These are phyloP conservation scores for Stenchaetothrips biformis DNA, from an alignment of 2,888 invertebrate genomes.

Conservation along the genomic window DNA sequence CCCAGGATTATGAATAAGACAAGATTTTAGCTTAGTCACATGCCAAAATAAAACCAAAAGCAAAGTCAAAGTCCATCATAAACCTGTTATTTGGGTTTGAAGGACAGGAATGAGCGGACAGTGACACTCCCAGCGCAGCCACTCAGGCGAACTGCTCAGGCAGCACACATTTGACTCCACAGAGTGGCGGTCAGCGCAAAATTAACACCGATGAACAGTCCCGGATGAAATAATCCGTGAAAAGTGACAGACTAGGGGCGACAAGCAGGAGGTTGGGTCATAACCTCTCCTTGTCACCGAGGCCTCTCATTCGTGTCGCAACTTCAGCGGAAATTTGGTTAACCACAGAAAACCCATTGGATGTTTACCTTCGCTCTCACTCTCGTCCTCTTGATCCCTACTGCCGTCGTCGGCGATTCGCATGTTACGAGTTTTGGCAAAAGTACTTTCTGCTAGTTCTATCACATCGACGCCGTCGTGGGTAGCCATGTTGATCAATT, in stretches of 20 bases:
- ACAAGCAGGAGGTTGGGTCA: background rate
- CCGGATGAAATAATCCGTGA: too few relatives aligned
- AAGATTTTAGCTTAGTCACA: too few relatives aligned
- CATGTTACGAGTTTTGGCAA: conserved; percentile 29
- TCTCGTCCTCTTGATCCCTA: conserved; percentile 32
- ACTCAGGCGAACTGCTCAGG: background rate
- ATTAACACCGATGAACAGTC: too few relatives aligned
- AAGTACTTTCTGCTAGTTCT: conserved; percentile 36
- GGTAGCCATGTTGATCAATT: conserved; percentile 37
- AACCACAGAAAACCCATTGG: background rate
- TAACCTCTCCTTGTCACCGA: conserved; percentile 3
- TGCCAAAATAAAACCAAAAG: too few relatives aligned
- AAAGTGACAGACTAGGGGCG: too few relatives aligned
- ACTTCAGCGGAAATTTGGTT: background rate
- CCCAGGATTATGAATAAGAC: too few relatives aligned
- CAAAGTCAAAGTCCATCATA: too few relatives aligned
- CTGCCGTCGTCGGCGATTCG: conserved; percentile 33
- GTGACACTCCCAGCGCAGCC: background rate
- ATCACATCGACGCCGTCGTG: conserved; percentile 37
- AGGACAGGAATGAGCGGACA: conserved; percentile 9
- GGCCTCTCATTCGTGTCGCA: background rate
- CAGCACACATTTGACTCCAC: too few relatives aligned
- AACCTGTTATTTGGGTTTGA: background rate
- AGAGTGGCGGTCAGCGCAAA: too few relatives aligned
- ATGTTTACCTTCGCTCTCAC: conserved; percentile 17